These are phyloP conservation scores for Leptocoma aspasia DNA, from an alignment of 2,113 vertebrate genomes.

Conservation along the genomic window DNA sequence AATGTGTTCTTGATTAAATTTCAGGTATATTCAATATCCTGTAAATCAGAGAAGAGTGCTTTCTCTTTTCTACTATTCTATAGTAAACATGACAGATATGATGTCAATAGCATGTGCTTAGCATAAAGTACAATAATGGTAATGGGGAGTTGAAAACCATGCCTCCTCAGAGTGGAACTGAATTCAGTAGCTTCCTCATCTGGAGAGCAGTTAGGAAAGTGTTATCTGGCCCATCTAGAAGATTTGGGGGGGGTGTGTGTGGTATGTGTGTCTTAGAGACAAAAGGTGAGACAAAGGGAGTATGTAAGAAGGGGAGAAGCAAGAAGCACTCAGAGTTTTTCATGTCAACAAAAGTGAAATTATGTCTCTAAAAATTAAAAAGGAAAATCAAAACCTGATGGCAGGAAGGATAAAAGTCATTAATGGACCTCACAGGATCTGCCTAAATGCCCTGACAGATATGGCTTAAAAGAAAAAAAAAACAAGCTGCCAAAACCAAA, in stretches of 20 bases:
- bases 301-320: background rate
- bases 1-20: conserved; percentile 60
- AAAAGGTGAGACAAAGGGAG: background rate
- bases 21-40: conserved; percentile 30
- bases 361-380: background rate
- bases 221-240: background rate
- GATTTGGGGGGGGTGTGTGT: too few relatives aligned
- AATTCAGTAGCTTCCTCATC: background rate
- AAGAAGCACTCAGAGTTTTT: background rate
- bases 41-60: conserved; percentile 22
- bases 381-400: background rate
- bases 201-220: background rate
- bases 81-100: background rate
- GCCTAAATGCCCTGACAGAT: accelerated
- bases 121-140: background rate
- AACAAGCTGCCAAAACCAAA: background rate
- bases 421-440: background rate
- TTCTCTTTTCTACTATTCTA: background rate
- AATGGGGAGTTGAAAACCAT: background rate
- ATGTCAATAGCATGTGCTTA: background rate
- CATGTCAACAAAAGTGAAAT: background rate
- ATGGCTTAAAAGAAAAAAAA: background rate
- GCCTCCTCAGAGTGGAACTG: background rate
- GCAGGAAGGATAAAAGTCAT: background rate
- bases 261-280: background rate